Evolutionary conservation across 1,140 invertebrate genomes (phyloP).

Genomic region (Psilanteris sp.): DNA sequence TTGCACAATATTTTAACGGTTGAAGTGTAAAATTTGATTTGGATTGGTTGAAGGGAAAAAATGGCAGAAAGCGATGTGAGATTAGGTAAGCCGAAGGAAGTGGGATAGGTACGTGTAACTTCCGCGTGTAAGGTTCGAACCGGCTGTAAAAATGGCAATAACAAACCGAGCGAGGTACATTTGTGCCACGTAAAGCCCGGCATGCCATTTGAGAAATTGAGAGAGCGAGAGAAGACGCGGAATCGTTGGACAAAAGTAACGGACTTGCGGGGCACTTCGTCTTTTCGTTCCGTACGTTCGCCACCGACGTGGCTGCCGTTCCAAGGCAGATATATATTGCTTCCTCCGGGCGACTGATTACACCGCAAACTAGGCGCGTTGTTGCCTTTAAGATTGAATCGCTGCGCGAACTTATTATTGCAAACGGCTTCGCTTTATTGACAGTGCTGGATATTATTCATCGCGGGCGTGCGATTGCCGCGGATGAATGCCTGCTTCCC

Average conservation of each 20-base stretch:
- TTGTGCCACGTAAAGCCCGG: constrained; percentile 14
- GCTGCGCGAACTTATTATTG: constrained; percentile 60
- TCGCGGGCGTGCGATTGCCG: constrained; percentile 40
- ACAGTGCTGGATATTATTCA: constrained; percentile 53
- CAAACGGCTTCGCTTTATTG: constrained; percentile 59
- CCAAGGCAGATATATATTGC: constrained; percentile 49
- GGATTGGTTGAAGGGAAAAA: too few species aligned
- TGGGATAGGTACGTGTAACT: constrained; percentile 22
- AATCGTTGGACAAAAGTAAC: constrained; percentile 49
- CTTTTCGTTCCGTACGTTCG: constrained; percentile 41
- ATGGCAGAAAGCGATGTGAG: constrained; percentile 19
- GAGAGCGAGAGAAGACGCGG: constrained; percentile 26
- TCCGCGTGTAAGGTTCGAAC: constrained; percentile 28
- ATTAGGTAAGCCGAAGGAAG: constrained; percentile 30
- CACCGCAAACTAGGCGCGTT: constrained; percentile 54
- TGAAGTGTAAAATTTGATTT: too few species aligned
- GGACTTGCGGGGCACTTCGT: constrained; percentile 43
- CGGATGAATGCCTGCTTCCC: not conserved
- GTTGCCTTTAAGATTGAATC: constrained; percentile 54
- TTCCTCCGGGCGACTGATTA: constrained; percentile 57
- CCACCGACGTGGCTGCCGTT: constrained; percentile 53
- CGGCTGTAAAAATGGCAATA: constrained; percentile 27
- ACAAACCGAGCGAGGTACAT: constrained; percentile 9
- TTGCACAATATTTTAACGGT: too few species aligned
- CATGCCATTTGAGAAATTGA: constrained; percentile 37